phyloP scores from a whole-genome alignment of 2,113 vertebrate genomes.

The Panthera tigris region DNA sequence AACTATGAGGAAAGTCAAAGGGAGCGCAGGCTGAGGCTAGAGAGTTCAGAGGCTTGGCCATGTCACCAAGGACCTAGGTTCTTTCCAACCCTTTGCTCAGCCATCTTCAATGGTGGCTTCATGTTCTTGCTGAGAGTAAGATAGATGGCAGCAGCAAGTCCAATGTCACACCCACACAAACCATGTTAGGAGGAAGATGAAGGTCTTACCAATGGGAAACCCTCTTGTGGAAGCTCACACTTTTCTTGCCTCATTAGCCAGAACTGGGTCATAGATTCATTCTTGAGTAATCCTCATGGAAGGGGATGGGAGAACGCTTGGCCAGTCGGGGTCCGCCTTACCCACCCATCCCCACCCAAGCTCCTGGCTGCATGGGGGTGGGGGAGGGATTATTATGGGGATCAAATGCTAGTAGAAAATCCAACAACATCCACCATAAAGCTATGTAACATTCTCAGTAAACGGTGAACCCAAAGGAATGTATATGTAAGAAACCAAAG shows the following conservation, averaged over 20 bases:
- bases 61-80: neutral
- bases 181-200: neutral
- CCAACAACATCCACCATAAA: neutral
- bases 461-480: neutral
- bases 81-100: neutral
- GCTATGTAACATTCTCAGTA: neutral
- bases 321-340: fast-evolving
- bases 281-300: neutral
- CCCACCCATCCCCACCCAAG: neutral
- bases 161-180: neutral
- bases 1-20: too few species aligned
- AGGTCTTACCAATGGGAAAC: neutral
- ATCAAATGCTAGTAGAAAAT: neutral
- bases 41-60: neutral
- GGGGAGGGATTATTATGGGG: neutral
- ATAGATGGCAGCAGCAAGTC: neutral
- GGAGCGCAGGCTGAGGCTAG: neutral
- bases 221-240: neutral
- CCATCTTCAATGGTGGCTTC: neutral
- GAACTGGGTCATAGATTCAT: neutral
- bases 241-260: neutral
- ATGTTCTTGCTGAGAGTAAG: neutral
- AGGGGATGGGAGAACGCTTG: too few species aligned
- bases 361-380: neutral
- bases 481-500: neutral